Percentiles rank a stretch among this genome's conserved stretches.
Evolutionary conservation across 2,888 invertebrate species (phyloP).

Genomic region (Teleogryllus oceanicus): DNA sequence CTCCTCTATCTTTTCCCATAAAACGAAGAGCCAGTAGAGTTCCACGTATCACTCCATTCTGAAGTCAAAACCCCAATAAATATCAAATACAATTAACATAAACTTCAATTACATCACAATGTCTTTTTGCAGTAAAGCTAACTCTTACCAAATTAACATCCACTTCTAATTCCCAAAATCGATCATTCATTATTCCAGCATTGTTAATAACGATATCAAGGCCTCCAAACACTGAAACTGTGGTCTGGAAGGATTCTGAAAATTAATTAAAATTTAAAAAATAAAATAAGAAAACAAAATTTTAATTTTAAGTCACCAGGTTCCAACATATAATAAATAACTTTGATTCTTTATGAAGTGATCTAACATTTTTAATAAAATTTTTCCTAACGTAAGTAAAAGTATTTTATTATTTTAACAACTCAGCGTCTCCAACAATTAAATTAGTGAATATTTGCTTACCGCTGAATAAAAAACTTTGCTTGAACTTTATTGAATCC

Average conservation of each 20-base stretch:
- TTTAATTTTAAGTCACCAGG: too few relatives aligned
- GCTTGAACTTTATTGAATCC: too few relatives aligned
- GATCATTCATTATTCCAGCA: conserved; percentile 74
- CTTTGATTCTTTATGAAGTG: neutral
- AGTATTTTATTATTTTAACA: neutral
- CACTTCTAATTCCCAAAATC: conserved; percentile 71
- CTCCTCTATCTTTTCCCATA: conserved; percentile 72
- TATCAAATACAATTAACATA: neutral
- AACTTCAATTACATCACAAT: neutral
- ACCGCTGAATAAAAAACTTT: too few relatives aligned
- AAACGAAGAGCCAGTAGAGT: conserved; percentile 69
- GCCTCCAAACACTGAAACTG: conserved; percentile 66
- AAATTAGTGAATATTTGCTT: too few relatives aligned
- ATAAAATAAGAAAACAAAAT: too few relatives aligned
- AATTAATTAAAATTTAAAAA: conserved; percentile 34
- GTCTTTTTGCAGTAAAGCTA: neutral
- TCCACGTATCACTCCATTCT: conserved; percentile 76
- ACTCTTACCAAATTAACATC: conserved; percentile 69
- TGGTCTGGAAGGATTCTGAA: conserved; percentile 70
- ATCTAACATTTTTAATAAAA: neutral
- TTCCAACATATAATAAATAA: too few relatives aligned
- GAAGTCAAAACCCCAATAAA: conserved; percentile 39
- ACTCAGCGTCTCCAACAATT: neutral
- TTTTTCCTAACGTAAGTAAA: neutral
- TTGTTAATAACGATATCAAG: conserved; percentile 77